These are phyloP conservation scores for Cyprinella venusta DNA, from an alignment of 2,797 vertebrate species.

Conservation along the genomic window DNA sequence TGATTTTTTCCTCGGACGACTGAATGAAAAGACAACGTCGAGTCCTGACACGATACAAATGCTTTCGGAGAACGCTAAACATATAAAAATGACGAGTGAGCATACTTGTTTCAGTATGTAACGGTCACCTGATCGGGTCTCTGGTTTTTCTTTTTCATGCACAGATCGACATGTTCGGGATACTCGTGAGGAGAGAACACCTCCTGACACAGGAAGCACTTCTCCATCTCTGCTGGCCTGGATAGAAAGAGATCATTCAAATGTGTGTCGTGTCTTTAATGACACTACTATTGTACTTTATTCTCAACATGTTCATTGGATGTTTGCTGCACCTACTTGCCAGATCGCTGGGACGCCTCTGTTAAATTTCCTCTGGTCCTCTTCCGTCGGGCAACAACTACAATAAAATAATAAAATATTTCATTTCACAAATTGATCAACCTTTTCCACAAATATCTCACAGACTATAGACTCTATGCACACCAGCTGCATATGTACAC, in stretches of 20 bases:
- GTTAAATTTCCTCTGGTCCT: constrained; percentile 66
- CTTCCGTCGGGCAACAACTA: constrained; percentile 73
- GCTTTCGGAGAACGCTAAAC: neutral
- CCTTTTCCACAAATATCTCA: neutral
- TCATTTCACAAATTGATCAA: neutral
- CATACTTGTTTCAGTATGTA: neutral
- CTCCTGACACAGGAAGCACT: constrained; percentile 87
- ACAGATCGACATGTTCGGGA: constrained; percentile 82
- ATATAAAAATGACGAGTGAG: neutral
- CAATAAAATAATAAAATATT: constrained; percentile 20
- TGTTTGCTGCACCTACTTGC: constrained; percentile 78
- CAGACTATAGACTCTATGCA: neutral
- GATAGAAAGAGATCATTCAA: neutral
- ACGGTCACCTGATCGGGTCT: constrained; percentile 50
- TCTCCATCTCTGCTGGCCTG: constrained; percentile 78
- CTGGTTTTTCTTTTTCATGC: constrained; percentile 65
- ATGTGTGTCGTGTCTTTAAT: neutral
- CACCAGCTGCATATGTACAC: neutral
- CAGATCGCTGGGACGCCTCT: constrained; percentile 57
- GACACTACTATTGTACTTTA: neutral
- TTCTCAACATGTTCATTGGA: neutral
- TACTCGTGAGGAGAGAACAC: constrained; percentile 80
- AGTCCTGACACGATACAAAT: neutral
- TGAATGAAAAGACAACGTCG: too few relatives aligned
- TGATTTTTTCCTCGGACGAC: too few relatives aligned